These are phyloP conservation scores for Anas acuta DNA, from an alignment of 2,797 vertebrate genomes.

Conservation along the genomic window DNA sequence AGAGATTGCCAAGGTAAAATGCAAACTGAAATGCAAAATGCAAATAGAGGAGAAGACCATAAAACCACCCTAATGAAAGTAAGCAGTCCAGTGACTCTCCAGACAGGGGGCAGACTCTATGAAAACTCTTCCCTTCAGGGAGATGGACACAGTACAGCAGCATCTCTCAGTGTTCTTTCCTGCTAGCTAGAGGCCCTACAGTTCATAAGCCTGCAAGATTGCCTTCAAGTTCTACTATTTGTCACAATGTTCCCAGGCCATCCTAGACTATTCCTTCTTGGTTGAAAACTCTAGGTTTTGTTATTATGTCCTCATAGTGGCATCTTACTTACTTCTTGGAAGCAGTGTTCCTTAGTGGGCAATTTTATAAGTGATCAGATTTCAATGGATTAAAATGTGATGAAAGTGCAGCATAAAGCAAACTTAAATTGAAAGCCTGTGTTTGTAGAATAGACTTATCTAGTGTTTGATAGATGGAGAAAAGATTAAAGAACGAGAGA, in stretches of 20 bases:
- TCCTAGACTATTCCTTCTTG: neutral
- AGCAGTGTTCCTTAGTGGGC: neutral
- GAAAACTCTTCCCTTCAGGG: neutral
- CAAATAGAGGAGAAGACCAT: neutral
- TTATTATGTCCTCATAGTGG: neutral
- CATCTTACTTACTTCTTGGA: slow-evolving; percentile 3
- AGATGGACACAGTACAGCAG: neutral
- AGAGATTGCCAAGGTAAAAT: neutral
- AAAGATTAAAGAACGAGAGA: neutral
- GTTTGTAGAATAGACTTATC: neutral
- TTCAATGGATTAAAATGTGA: neutral
- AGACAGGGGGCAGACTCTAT: neutral
- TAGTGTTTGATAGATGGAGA: neutral
- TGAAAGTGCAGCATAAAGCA: neutral
- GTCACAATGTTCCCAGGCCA: neutral
- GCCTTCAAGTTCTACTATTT: neutral
- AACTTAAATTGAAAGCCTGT: neutral
- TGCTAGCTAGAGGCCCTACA: neutral
- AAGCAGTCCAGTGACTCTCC: neutral
- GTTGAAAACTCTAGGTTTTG: neutral
- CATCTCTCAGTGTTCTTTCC: neutral
- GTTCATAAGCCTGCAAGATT: neutral
- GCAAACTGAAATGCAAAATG: neutral
- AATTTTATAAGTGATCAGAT: neutral
- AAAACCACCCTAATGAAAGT: neutral